phyloP scores from a whole-genome alignment of 2,797 vertebrate species.

The Gastrophryne carolinensis region DNA sequence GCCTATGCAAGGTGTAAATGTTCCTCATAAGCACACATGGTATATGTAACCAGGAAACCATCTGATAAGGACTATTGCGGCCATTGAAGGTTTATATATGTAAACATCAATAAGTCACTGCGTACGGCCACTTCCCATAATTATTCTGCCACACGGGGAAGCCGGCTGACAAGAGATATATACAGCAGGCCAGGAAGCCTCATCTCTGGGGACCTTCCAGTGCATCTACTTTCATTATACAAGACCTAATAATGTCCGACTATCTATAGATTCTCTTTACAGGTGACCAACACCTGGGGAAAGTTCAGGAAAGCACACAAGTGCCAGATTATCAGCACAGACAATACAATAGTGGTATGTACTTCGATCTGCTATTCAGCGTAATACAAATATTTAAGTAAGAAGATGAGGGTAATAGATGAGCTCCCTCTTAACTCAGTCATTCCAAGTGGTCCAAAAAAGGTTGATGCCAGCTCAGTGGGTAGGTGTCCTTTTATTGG shows the following conservation, averaged over 20 bases:
- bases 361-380: no score
- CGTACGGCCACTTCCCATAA: not conserved
- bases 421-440: no score
- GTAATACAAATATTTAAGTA: no score
- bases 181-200: not conserved
- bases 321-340: no score
- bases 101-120: not conserved
- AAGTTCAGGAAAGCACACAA: not conserved
- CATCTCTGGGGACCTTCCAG: not conserved
- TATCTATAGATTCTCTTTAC: not conserved
- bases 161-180: not conserved
- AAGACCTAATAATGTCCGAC: not conserved
- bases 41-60: not conserved
- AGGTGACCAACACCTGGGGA: not conserved
- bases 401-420: no score
- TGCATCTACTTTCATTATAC: not conserved
- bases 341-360: no score
- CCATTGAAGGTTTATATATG: not conserved
- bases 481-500: no score
- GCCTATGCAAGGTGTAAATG: not conserved
- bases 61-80: not conserved
- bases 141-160: not conserved
- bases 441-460: no score
- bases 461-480: no score
- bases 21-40: not conserved